A percentile compares a stretch with the other conserved stretches of the same genome.
Conservation (phyloP, 2,113 vertebrate genomes). For the Apodemus sylvaticus region DNA sequence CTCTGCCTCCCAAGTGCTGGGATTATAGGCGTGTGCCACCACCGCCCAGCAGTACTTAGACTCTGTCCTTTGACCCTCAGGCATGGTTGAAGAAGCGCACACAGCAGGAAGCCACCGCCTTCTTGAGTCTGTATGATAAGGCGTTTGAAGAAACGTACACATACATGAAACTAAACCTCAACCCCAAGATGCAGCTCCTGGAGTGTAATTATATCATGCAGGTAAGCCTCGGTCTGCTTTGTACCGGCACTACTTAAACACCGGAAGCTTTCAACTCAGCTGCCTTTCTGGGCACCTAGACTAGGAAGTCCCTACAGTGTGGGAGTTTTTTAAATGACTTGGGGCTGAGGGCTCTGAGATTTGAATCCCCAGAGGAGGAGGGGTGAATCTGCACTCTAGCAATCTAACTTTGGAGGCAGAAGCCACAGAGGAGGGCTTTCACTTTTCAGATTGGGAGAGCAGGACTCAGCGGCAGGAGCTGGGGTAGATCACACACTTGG, state of each 20-base stretch:
- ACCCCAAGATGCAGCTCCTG: conserved; percentile 87
- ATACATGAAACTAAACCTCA: conserved; percentile 85
- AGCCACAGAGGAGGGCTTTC: neutral
- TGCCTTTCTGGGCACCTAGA: neutral
- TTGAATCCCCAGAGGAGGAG: neutral
- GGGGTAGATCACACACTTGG: neutral
- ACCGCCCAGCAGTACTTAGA: neutral
- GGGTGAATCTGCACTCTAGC: neutral
- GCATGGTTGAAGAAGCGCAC: conserved; percentile 90
- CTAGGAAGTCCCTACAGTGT: neutral
- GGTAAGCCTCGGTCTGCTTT: conserved; percentile 69
- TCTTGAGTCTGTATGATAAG: conserved; percentile 87
- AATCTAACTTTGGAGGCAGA: neutral
- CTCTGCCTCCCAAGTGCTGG: no score
- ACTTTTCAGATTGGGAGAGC: neutral
- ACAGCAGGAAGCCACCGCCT: conserved; percentile 83
- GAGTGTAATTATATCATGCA: conserved; percentile 89
- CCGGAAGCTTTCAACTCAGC: neutral
- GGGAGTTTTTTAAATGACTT: neutral
- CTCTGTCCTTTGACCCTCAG: conserved; percentile 73
- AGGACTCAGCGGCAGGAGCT: neutral
- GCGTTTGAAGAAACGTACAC: conserved; percentile 84
- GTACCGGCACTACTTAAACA: neutral
- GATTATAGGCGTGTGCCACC: no score
- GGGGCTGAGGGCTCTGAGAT: neutral